A percentile compares a stretch with the other conserved stretches of the same genome.
These are phyloP conservation scores for Porites rus DNA, from an alignment of 92 coral and sea anemone species.

Conservation along the genomic window DNA sequence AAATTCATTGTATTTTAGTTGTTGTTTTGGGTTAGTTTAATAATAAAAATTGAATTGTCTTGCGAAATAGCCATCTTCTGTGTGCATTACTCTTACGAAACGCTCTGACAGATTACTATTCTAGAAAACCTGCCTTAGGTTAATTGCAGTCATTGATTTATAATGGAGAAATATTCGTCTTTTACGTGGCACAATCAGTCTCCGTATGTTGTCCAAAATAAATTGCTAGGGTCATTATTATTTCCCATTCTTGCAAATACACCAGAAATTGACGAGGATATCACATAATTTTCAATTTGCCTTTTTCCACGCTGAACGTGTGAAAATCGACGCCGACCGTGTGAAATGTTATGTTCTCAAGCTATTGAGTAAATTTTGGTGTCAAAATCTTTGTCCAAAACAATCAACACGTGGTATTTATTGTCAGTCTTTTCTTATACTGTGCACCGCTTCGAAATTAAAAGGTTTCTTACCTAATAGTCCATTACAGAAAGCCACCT, in stretches of 20 bases:
- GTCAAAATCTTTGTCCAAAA: slow-evolving; percentile 29
- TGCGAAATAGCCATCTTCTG: not conserved
- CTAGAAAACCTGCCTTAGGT: not conserved
- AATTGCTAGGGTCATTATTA: not conserved
- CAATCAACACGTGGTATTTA: slow-evolving; percentile 52
- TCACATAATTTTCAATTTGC: slow-evolving; percentile 1
- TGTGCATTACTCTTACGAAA: slow-evolving; percentile 28
- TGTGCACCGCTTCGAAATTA: not conserved
- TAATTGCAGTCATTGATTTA: not conserved
- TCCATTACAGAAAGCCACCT: slow-evolving; percentile 21
- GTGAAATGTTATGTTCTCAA: slow-evolving; percentile 9
- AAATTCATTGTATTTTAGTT: not conserved
- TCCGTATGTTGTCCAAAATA: not conserved
- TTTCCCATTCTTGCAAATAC: not conserved
- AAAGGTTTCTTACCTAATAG: slow-evolving; percentile 30
- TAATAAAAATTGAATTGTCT: slow-evolving; percentile 42
- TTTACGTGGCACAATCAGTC: not conserved
- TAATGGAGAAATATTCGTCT: not conserved
- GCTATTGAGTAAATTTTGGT: slow-evolving; percentile 20
- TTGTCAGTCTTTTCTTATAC: slow-evolving; percentile 19
- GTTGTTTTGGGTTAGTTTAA: slow-evolving; percentile 22
- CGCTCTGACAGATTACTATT: not conserved
- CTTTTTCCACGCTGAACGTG: not conserved
- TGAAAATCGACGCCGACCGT: slow-evolving; percentile 30
- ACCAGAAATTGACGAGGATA: not conserved